phyloP scores from a whole-genome alignment of 2,113 vertebrate genomes.

The Cacatua alba region DNA sequence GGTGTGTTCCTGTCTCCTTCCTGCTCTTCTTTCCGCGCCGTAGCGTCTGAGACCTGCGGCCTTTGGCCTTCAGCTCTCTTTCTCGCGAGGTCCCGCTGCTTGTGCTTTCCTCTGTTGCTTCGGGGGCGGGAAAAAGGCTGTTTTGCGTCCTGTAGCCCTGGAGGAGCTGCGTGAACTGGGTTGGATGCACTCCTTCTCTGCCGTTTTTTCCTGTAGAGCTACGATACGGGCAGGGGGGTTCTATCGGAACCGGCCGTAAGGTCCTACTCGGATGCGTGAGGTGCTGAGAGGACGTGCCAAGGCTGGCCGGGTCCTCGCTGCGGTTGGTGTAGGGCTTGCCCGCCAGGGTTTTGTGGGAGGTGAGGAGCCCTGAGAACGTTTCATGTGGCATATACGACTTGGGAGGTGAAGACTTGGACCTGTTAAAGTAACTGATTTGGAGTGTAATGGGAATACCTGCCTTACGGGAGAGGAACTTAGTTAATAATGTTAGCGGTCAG shows the following conservation, averaged over 20 bases:
- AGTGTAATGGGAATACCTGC: fast-evolving
- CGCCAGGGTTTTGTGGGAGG: fast-evolving
- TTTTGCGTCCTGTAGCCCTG: background rate
- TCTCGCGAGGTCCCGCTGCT: background rate
- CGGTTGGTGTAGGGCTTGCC: fast-evolving
- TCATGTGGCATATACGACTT: fast-evolving
- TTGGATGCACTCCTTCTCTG: background rate
- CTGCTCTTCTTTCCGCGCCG: too few species aligned
- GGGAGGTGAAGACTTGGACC: fast-evolving
- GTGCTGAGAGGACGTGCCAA: background rate
- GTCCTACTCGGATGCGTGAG: background rate
- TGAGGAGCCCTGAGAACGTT: fast-evolving
- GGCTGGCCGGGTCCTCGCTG: background rate
- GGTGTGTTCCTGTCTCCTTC: background rate
- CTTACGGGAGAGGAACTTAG: background rate
- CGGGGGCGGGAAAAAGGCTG: too few species aligned
- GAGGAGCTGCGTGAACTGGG: background rate
- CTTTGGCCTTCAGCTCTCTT: background rate
- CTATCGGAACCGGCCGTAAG: background rate
- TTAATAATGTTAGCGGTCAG: fast-evolving
- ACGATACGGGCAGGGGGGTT: background rate
- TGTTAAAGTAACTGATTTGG: background rate
- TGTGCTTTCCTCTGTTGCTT: background rate
- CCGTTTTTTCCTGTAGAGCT: background rate
- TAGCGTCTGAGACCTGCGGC: background rate